phyloP scores from a whole-genome alignment of 2,888 invertebrate species.

The Amphipyra berbera region DNA sequence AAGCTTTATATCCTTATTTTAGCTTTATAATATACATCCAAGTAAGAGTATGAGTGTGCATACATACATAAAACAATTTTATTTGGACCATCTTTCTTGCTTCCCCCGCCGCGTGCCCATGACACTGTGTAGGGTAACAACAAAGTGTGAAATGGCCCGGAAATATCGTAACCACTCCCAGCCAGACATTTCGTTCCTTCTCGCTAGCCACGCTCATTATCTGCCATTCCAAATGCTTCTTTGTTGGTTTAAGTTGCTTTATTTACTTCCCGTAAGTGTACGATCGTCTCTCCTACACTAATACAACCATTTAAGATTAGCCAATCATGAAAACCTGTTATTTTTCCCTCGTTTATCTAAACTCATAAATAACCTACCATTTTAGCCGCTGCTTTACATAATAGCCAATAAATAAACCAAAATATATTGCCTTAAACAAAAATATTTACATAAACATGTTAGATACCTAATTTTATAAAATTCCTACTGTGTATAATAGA shows the following conservation, averaged over 20 bases:
- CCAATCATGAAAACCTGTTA: slow-evolving; percentile 34
- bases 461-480: slow-evolving; percentile 32
- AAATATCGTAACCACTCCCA: slow-evolving; percentile 85
- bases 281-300: slow-evolving; percentile 34
- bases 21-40: too few relatives aligned
- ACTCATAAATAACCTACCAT: slow-evolving; percentile 21
- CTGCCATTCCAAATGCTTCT: slow-evolving; percentile 82
- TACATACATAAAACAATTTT: slow-evolving; percentile 50
- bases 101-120: slow-evolving; percentile 71
- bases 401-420: slow-evolving; percentile 45
- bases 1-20: too few relatives aligned
- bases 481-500: slow-evolving; percentile 33
- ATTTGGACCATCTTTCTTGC: slow-evolving; percentile 61
- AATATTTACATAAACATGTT: slow-evolving; percentile 48
- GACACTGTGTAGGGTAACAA: slow-evolving; percentile 84
- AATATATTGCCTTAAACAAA: slow-evolving; percentile 39
- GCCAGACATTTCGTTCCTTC: slow-evolving; percentile 84
- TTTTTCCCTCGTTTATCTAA: slow-evolving; percentile 26
- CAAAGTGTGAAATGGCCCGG: slow-evolving; percentile 87
- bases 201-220: slow-evolving; percentile 86
- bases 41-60: not conserved
- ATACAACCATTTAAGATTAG: slow-evolving; percentile 42
- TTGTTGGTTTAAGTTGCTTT: slow-evolving; percentile 85
- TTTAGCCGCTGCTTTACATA: slow-evolving; percentile 47
- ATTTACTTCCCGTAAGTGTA: slow-evolving; percentile 73